phyloP scores from a whole-genome alignment of 2,113 vertebrate genomes.

The Scomber japonicus region DNA sequence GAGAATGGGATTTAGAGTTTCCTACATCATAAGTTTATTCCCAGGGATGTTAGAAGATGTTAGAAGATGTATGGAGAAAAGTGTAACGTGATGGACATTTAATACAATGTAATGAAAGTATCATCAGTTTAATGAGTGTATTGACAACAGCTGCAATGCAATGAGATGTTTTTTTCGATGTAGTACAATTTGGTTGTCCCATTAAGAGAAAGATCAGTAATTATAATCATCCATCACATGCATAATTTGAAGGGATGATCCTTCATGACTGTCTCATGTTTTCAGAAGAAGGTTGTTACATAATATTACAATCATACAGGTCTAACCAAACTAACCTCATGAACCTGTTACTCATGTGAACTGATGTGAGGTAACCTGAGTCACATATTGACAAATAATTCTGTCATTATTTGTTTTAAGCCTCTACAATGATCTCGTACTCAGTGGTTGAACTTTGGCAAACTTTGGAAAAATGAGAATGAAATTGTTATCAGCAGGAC shows the following conservation, averaged over 20 bases:
- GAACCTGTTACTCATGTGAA: neutral
- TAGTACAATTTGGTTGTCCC: neutral
- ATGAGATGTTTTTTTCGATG: neutral
- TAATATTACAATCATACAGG: neutral
- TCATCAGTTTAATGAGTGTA: neutral
- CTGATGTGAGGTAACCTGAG: neutral
- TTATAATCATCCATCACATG: neutral
- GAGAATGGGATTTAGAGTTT: slow-evolving; percentile 50
- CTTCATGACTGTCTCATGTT: neutral
- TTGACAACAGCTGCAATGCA: slow-evolving; percentile 3
- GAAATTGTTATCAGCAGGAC: too few species aligned
- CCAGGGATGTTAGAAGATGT: slow-evolving; percentile 27
- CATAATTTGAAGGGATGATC: neutral
- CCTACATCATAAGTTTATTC: slow-evolving; percentile 29
- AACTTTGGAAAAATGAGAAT: too few species aligned
- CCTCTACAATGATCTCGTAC: neutral
- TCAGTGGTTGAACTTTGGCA: neutral
- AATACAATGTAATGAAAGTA: neutral
- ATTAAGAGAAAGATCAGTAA: neutral
- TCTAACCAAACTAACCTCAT: neutral
- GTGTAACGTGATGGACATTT: slow-evolving; percentile 22
- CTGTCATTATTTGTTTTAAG: neutral
- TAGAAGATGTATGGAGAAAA: slow-evolving; percentile 12
- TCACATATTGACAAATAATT: neutral
- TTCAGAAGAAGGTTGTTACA: neutral